Base-by-base conservation (phyloP, 1,140 invertebrate species). In the Monochamus saltuarius region DNA sequence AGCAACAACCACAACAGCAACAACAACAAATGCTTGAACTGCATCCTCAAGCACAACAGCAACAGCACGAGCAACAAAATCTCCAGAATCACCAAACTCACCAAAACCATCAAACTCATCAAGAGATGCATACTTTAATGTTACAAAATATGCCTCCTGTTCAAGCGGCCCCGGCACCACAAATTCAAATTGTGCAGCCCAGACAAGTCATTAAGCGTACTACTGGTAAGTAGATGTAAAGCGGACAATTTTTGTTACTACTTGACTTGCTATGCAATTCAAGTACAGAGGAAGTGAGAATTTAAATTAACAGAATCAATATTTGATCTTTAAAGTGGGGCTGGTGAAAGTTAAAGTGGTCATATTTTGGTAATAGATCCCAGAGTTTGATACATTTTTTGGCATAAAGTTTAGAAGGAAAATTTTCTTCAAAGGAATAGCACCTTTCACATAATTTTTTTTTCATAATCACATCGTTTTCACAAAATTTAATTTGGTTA, bases 151-250 rank as follows among this genome's bases (percentile, higher is more conserved):
- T 49, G 22, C 40, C n/a, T 16, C 39, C 7, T 54, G 17, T 40
- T 43, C 42, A 29, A 6, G 29, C 39, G 16, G 22, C 6, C 19
- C 19, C 9, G 1, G 4, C 29, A 0, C 37, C n/a, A n/a, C 9
- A 55, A 2, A 17, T 38, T 17, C n/a, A 9, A 46, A 46, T 49
- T 53, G 35, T 58, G 13, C 42, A 19, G n/a, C 57, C 42, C 10
- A 61, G 62, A 13, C 56, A 55, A 37, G 54, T 69, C 11, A 66
- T 70, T 13, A 72, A 66, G 56, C 63, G 59, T 36, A 68, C 64
- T 17, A 69, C 66, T 38, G 70, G 70, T 56, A 62, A 66, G 11
- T 68, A 66, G 43, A 59, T 65, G 10, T 47, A n/a, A 42, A 49
- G 17, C 8, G 4, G 3, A 14, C 2, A 49, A 7, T 8, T 40